Evolutionary conservation across 1,140 invertebrate genomes (phyloP).

Genomic region (Drosophila nigrodunni): DNA sequence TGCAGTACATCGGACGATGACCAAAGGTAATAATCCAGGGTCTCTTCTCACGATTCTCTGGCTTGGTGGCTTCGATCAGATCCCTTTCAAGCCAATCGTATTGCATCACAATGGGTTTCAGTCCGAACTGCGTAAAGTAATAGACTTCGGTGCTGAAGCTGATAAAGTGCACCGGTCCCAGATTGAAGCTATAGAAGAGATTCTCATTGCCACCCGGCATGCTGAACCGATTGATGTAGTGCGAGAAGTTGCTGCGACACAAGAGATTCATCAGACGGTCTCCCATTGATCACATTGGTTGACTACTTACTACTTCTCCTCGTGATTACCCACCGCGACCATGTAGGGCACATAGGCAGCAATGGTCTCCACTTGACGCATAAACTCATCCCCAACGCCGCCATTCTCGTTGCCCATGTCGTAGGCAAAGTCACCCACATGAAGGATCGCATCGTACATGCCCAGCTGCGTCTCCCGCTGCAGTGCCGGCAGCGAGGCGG

Average conservation of each 20-base stretch:
- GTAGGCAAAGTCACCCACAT: conserved; percentile 98
- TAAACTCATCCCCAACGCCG: conserved; percentile 94
- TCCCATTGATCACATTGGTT: background rate
- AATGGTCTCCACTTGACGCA: conserved; percentile 94
- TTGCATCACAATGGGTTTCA: conserved; percentile 93
- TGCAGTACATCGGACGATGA: conserved; percentile 99
- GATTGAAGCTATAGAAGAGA: conserved; percentile 95
- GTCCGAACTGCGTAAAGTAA: conserved; percentile 95
- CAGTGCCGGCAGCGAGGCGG: conserved; percentile 91
- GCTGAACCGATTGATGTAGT: conserved; percentile 93
- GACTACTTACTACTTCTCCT: conserved; percentile 89
- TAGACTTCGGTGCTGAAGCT: conserved; percentile 97
- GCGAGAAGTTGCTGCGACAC: conserved; percentile 93
- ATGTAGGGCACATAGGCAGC: conserved; percentile 96
- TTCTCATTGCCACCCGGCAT: conserved; percentile 93
- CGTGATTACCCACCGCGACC: conserved; percentile 96
- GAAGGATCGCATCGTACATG: conserved; percentile 94
- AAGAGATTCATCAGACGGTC: background rate
- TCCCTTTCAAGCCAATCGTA: conserved; percentile 96
- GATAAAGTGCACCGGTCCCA: conserved; percentile 96
- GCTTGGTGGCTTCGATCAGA: conserved; percentile 88
- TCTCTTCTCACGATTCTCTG: conserved; percentile 87
- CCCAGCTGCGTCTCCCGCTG: conserved; percentile 92
- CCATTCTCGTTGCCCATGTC: conserved; percentile 94
- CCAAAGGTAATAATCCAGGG: conserved; percentile 98